A percentile compares a stretch with the other conserved stretches of the same genome.
Evolutionary conservation across 2,888 invertebrate genomes (phyloP).

Genomic region (Acanthosepion lycidas): DNA sequence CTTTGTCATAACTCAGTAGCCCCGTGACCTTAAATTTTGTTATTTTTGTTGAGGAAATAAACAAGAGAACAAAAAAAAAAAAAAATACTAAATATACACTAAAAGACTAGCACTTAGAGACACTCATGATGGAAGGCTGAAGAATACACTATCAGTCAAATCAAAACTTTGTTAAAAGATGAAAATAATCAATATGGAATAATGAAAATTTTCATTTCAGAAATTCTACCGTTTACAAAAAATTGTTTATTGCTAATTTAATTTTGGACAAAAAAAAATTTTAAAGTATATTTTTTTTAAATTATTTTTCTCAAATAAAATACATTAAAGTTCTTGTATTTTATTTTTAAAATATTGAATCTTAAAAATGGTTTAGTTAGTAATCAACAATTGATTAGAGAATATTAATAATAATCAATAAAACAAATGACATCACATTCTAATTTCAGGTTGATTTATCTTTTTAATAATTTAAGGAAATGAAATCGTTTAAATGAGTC

Average conservation of each 20-base stretch:
- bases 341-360: background rate
- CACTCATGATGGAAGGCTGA: background rate
- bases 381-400: background rate
- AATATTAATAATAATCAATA: background rate
- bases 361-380: background rate
- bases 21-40: background rate
- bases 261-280: background rate
- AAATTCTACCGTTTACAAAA: background rate
- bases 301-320: background rate
- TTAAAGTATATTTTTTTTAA: background rate
- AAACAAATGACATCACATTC: background rate
- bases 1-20: no score
- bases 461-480: background rate
- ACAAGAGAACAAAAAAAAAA: background rate
- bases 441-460: background rate
- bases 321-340: background rate
- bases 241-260: background rate
- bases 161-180: background rate
- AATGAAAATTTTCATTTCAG: background rate
- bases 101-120: background rate
- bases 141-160: background rate
- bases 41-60: background rate
- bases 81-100: background rate
- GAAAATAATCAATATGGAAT: background rate
- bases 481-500: background rate